Evolutionary conservation across 2,888 invertebrate genomes (phyloP).

Genomic region (Philonicus albiceps): DNA sequence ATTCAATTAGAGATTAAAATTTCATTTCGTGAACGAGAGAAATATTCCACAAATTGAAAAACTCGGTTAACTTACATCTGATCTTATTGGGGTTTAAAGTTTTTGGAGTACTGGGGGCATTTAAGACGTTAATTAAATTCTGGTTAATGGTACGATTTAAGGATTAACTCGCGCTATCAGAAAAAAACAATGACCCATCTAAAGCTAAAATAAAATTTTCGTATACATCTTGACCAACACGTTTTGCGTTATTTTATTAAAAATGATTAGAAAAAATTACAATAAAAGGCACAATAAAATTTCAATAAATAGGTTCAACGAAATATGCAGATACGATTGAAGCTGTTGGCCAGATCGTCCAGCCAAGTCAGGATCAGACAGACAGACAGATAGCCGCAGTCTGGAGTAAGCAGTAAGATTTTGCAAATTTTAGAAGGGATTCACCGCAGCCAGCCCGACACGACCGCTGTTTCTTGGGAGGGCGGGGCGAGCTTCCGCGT

Average conservation of each 20-base stretch:
- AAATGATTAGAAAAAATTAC: conserved; percentile 22
- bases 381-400: not conserved
- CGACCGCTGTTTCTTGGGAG: conserved; percentile 56
- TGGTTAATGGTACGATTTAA: too few relatives aligned
- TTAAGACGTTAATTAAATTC: too few relatives aligned
- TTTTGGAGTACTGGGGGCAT: too few relatives aligned
- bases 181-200: too few relatives aligned
- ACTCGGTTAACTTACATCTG: too few relatives aligned
- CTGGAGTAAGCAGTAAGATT: not conserved
- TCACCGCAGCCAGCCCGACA: conserved; percentile 62
- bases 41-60: too few relatives aligned
- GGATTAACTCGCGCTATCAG: too few relatives aligned
- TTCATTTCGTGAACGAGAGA: too few relatives aligned
- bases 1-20: too few relatives aligned
- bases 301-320: conserved; percentile 29
- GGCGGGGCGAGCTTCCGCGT: conserved; percentile 56
- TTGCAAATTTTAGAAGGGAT: conserved; percentile 56
- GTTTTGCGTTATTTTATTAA: conserved; percentile 6
- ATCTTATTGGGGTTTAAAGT: too few relatives aligned
- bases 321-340: not conserved
- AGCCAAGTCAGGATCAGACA: not conserved
- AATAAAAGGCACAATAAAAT: conserved; percentile 32
- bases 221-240: conserved; percentile 7
- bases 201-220: too few relatives aligned
- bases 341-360: not conserved